phyloP scores from a whole-genome alignment of 2,113 vertebrate genomes.

The Mola mola region DNA sequence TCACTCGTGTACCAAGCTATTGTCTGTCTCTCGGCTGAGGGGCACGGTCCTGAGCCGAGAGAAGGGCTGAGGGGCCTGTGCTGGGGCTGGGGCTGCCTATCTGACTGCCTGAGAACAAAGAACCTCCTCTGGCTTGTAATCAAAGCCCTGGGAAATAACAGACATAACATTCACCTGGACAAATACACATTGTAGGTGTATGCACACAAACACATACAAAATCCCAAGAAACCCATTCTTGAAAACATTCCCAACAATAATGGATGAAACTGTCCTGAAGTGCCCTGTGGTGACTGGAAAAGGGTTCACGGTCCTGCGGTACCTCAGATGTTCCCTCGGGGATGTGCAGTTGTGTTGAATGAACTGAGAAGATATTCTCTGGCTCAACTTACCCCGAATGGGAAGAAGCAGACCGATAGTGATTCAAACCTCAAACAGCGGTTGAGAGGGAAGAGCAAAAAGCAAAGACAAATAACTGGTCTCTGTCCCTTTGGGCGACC shows the following conservation, averaged over 20 bases:
- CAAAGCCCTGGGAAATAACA: conserved; percentile 81
- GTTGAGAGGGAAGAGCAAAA: conserved; percentile 28
- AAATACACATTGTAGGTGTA: conserved; percentile 42
- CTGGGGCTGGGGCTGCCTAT: conserved; percentile 50
- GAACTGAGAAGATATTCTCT: conserved; percentile 54
- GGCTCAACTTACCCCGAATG: conserved; percentile 41
- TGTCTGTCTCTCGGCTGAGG: conserved; percentile 67
- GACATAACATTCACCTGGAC: conserved; percentile 69
- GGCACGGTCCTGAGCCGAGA: conserved; percentile 69
- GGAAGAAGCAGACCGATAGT: conserved; percentile 32
- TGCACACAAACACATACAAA: no score
- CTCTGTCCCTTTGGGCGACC: not conserved
- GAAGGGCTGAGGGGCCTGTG: conserved; percentile 50
- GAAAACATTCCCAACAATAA: conserved; percentile 19
- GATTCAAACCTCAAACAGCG: conserved; percentile 41
- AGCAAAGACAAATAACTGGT: not conserved
- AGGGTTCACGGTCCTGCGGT: conserved; percentile 31
- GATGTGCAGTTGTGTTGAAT: conserved; percentile 43
- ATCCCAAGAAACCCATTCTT: conserved; percentile 12
- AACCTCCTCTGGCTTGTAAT: conserved; percentile 78
- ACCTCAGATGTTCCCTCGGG: conserved; percentile 61
- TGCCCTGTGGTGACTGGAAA: conserved; percentile 27
- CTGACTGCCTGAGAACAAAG: conserved; percentile 78
- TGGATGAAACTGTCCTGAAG: conserved; percentile 16
- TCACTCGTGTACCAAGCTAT: conserved; percentile 56